Evolutionary conservation across 2,113 vertebrate genomes (phyloP).

Genomic region (Myrmophylax atrothorax): DNA sequence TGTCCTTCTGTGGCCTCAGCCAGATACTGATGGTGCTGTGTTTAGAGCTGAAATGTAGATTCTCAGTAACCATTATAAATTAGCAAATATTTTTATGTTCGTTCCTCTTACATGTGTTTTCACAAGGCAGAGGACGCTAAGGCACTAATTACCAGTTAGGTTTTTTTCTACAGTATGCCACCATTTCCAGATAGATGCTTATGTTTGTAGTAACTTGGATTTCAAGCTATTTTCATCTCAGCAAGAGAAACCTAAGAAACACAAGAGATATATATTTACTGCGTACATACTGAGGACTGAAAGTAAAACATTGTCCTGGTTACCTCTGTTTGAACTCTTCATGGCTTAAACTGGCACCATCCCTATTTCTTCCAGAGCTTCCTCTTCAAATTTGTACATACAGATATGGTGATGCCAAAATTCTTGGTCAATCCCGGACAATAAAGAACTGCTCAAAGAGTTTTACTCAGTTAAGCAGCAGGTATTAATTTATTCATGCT

Average conservation of each 20-base stretch:
- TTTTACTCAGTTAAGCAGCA: too few species aligned
- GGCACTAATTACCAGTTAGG: neutral
- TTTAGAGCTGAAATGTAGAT: neutral
- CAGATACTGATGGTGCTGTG: neutral
- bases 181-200: neutral
- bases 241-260: neutral
- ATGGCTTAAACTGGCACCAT: neutral
- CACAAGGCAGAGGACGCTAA: neutral
- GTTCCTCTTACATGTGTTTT: neutral
- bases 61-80: neutral
- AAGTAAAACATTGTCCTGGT: neutral
- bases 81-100: neutral
- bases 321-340: slow-evolving; percentile 14
- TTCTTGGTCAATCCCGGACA: too few species aligned
- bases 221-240: neutral
- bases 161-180: neutral
- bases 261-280: neutral
- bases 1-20: neutral
- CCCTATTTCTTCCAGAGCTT: neutral
- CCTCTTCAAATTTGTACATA: neutral
- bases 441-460: too few species aligned
- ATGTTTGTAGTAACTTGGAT: neutral
- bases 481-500: too few species aligned
- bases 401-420: neutral
- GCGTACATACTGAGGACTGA: neutral